phyloP scores from a whole-genome alignment of 2,113 vertebrate genomes.

The Gracilinanus agilis region DNA sequence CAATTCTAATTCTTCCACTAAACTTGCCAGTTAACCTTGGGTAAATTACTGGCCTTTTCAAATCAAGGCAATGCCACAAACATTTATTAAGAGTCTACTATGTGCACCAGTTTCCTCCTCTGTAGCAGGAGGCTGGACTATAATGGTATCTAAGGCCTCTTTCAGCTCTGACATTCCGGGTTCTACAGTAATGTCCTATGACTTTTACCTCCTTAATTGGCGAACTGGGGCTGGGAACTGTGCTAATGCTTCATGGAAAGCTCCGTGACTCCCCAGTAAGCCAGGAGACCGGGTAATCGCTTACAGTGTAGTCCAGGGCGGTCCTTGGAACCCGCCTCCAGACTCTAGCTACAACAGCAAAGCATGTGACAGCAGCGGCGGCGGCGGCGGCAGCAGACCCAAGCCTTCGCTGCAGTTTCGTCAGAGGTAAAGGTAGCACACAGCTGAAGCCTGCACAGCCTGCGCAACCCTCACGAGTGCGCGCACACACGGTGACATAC shows the following conservation, averaged over 20 bases:
- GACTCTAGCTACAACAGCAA: slow-evolving; percentile 74
- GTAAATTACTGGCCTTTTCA: neutral
- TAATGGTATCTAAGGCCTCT: neutral
- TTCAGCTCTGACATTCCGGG: neutral
- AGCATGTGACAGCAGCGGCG: slow-evolving; percentile 82
- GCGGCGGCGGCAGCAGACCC: slow-evolving; percentile 78
- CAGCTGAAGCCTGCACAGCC: neutral
- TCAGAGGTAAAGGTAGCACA: slow-evolving; percentile 85
- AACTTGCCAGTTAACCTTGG: neutral
- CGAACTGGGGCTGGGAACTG: neutral
- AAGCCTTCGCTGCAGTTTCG: slow-evolving; percentile 83
- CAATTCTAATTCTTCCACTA: neutral
- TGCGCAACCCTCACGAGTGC: slow-evolving; percentile 38
- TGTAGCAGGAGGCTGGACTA: neutral
- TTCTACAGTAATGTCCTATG: neutral
- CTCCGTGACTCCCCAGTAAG: slow-evolving; percentile 76
- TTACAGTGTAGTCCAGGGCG: slow-evolving; percentile 74
- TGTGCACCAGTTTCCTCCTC: neutral
- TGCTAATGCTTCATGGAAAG: slow-evolving; percentile 73
- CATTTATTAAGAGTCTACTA: neutral
- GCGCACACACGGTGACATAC: neutral
- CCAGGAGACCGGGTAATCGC: slow-evolving; percentile 78
- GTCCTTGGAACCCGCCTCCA: slow-evolving; percentile 73
- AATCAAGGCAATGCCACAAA: neutral
- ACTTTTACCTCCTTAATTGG: neutral